Evolutionary conservation across 2,113 vertebrate species (phyloP), one percentile per base, ranked within the genome.

Genomic region (Rhinoderma darwinii): DNA sequence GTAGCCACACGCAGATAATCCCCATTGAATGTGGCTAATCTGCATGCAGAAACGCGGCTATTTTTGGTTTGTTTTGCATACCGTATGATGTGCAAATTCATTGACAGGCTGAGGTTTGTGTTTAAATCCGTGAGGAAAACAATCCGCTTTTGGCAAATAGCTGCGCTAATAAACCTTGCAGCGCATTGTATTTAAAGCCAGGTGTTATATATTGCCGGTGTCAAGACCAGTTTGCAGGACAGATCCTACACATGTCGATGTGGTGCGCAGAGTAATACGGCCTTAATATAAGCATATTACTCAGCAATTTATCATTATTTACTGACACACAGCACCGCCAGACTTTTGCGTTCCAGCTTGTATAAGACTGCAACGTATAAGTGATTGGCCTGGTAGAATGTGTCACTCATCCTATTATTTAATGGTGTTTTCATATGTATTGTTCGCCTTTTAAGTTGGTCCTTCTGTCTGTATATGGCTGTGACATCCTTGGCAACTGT

Each of bases 401-500:
- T 81, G 68, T 81, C 78, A 72, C 51, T 82, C 86, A 61, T 47
- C 39, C 86, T 63, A n/a, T 81, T 82, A 68, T 82, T 27, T 61
- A 59, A 43, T 80, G 54, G 51, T 61, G 78, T 61, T 80, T 81
- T 81, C 51, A 63, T 81, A 41, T 30, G 66, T 82, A 82, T 82
- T 63, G 66, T 74, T 35, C 66, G 27, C 25, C 37, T 30, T 47
- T 61, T 44, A 82, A 82, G 79, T 61, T 44, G 27, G 74, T 32
- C 72, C 35, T 75, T 59, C 86, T 82, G 86, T 87, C 86, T 82
- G 86, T 63, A n/a, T 74, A 44, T 63, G 56, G 50, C 68, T 35
- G 86, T 82, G 86, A 87, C 86, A 87, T 87, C 50, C 66, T 51
- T 75, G 86, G 68, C 86, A 87, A 87, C 86, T 87, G 86, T 87